Evolutionary conservation across 2,888 invertebrate species (phyloP).

Genomic region (Drosophila tanythrix): DNA sequence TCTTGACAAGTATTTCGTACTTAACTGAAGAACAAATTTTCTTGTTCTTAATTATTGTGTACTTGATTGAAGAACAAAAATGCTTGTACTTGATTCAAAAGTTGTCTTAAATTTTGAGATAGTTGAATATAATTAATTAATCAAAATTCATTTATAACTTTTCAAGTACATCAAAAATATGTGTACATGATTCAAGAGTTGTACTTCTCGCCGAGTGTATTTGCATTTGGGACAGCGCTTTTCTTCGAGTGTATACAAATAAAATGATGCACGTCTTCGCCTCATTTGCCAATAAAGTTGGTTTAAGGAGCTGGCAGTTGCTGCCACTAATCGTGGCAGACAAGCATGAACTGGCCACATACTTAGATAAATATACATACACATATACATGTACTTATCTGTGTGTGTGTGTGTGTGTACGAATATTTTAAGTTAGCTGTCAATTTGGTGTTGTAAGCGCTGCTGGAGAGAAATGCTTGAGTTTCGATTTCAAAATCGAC

Average conservation of each 20-base stretch:
- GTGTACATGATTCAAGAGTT: background rate
- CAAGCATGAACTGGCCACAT: conserved; percentile 68
- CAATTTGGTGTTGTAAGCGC: conserved; percentile 61
- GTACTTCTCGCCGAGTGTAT: background rate
- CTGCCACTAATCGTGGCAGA: conserved; percentile 64
- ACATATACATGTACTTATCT: background rate
- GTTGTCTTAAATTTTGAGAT: background rate
- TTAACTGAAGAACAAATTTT: background rate
- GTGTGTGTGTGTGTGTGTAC: background rate
- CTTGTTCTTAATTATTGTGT: background rate
- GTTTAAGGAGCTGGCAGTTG: conserved; percentile 65
- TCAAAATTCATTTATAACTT: background rate
- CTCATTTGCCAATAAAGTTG: conserved; percentile 66
- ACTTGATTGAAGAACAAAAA: background rate
- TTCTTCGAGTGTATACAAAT: conserved; percentile 1
- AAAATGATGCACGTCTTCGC: conserved; percentile 60
- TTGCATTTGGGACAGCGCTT: background rate
- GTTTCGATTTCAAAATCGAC: conserved; percentile 51
- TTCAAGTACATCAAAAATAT: background rate
- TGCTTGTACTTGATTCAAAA: background rate
- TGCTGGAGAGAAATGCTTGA: conserved; percentile 57
- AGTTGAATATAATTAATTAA: rapidly evolving
- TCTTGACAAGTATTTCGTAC: background rate
- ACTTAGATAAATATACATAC: conserved; percentile 6
- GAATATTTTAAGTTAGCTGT: conserved; percentile 60